Evolutionary conservation across 1,140 invertebrate genomes (phyloP), one percentile per base, ranked within the genome.

Genomic region (Sinella curviseta): DNA sequence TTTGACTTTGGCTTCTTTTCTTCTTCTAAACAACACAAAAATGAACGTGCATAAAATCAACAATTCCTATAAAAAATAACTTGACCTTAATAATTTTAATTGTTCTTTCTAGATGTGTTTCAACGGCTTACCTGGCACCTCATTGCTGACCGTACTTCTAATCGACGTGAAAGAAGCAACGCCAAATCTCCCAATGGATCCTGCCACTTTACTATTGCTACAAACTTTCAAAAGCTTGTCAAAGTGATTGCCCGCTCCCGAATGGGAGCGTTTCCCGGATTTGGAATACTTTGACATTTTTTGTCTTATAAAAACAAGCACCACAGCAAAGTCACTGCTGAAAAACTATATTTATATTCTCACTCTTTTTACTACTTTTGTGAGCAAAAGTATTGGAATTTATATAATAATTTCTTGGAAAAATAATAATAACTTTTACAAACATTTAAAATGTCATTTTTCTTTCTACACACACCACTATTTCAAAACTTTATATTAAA

Each of bases 151-250:
- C 91, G 77, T 91, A 89, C 85, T 93, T 95, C 95, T 89, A 77
- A 95, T 93, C 0, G 94, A 96, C 48, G 95, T 96, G 87, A 96
- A 97, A 65, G 94, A 95, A 81, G 95, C 96, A 86, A 95, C 94
- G 83, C 95, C 95, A 94, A 95, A 97, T 89, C 95, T 94, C 83
- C 94, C 94, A 80, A 96, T 92, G 48, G 94, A 95, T 79, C 94
- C 95, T 82, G 94, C 92, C 33, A 94, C 95, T 86, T 95, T 96
- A 83, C 92, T 94, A 86, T 94, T 95, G 67, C 81, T 84, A 48
- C 81, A 82, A 0, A 74, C 83, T 35, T 93, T 92, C 86, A 95
- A 93, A 77, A 95, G 85, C 85, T 90, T 92, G 85, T 93, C 92
- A 86, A 93, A 93, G 84, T 92, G 91, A 80, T 93, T 91, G 84